Evolutionary conservation across 1,140 invertebrate genomes (phyloP).

Genomic region (Ips typographus): DNA sequence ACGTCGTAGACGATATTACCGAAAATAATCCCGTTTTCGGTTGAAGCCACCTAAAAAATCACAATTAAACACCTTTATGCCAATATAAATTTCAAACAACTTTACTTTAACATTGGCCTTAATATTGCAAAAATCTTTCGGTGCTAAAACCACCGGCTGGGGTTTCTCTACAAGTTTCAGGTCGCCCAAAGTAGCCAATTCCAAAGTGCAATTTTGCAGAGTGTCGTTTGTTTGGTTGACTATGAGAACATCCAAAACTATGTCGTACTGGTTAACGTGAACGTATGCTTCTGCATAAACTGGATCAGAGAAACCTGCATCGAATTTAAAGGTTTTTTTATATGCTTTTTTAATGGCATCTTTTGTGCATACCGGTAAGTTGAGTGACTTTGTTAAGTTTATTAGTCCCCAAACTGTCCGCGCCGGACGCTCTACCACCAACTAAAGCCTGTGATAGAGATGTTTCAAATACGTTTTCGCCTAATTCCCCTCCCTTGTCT

Average conservation of each 20-base stretch:
- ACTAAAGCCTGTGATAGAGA: constrained; percentile 90
- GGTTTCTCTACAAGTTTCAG: constrained; percentile 98
- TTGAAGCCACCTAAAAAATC: constrained; percentile 69
- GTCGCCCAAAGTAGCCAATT: constrained; percentile 96
- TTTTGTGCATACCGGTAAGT: constrained; percentile 68
- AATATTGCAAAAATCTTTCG: constrained; percentile 96
- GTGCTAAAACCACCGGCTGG: constrained; percentile 90
- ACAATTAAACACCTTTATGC: background rate
- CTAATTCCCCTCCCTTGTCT: constrained; percentile 70
- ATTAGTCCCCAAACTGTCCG: constrained; percentile 57
- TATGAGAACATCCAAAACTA: constrained; percentile 94
- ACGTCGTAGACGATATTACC: constrained; percentile 99
- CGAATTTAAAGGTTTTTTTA: background rate
- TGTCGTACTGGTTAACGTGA: constrained; percentile 98
- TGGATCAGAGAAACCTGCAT: constrained; percentile 88
- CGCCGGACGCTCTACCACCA: constrained; percentile 55
- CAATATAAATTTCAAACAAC: constrained; percentile 35
- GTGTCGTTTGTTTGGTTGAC: constrained; percentile 99
- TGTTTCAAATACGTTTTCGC: constrained; percentile 93
- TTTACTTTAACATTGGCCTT: constrained; percentile 89
- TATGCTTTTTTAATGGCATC: background rate
- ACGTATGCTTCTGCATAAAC: constrained; percentile 99
- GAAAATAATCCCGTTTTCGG: constrained; percentile 99
- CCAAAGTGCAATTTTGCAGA: constrained; percentile 95
- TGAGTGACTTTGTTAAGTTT: constrained; percentile 93